Evolutionary conservation across 2,797 vertebrate species (phyloP).

Genomic region (Miopithecus talapoin): DNA sequence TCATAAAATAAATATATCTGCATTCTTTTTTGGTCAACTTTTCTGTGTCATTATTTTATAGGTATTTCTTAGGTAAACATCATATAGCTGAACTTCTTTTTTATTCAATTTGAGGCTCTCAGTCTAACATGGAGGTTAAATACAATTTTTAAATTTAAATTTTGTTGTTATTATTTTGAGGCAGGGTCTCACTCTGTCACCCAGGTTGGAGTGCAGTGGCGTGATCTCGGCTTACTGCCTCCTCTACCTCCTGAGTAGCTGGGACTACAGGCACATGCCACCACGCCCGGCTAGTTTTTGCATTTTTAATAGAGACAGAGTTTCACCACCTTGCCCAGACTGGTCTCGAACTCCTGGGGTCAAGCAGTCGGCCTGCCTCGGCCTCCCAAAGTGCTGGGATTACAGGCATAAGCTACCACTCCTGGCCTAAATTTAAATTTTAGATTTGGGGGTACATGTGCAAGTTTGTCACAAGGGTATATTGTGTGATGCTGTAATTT

Average conservation of each 20-base stretch:
- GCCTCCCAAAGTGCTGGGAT: neutral
- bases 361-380: neutral
- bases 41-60: neutral
- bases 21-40: neutral
- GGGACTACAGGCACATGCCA: neutral
- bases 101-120: neutral
- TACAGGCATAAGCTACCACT: neutral
- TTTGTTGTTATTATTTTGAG: neutral
- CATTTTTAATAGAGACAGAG: neutral
- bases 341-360: neutral
- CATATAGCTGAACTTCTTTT: neutral
- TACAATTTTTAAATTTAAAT: no score
- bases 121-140: neutral
- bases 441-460: no score
- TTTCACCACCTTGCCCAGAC: neutral
- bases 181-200: neutral
- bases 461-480: no score
- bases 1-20: neutral
- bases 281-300: neutral
- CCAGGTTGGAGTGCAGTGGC: neutral
- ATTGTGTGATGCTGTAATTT: no score
- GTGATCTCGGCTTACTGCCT: no score
- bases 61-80: neutral
- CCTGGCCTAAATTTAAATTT: neutral
- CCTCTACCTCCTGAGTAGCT: neutral